A percentile compares a stretch with the other conserved stretches of the same genome.
Evolutionary conservation across 2,888 invertebrate species (phyloP).

Genomic region (Pollenia griseotomentosa): DNA sequence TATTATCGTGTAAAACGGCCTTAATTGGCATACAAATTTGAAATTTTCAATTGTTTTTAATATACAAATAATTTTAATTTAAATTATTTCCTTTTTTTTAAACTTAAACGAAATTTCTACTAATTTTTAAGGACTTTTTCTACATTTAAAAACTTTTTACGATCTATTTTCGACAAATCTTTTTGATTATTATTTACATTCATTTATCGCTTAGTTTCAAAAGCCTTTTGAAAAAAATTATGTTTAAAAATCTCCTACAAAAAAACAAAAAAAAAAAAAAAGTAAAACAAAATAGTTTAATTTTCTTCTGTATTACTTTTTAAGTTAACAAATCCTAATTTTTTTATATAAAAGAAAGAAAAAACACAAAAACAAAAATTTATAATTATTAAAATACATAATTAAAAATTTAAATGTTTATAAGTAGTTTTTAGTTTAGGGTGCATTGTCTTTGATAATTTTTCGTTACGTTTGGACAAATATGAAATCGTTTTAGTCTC

Average conservation of each 20-base stretch:
- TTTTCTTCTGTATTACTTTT: conserved; percentile 54
- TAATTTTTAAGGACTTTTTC: conserved; percentile 8
- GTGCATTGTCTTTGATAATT: conserved; percentile 70
- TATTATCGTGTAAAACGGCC: too few relatives aligned
- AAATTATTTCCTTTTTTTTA: conserved; percentile 5
- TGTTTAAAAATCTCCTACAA: conserved; percentile 54
- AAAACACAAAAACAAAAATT: conserved; percentile 9
- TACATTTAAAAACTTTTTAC: not conserved
- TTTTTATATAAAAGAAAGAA: conserved; percentile 49
- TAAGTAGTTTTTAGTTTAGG: conserved; percentile 70
- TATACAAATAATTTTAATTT: conserved; percentile 34
- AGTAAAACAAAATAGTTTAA: conserved; percentile 63
- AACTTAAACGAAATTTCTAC: not conserved
- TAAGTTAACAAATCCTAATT: conserved; percentile 72
- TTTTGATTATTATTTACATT: not conserved
- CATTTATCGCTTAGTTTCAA: conserved; percentile 28
- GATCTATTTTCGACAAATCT: not conserved
- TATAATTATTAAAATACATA: conserved; percentile 12
- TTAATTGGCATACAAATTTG: conserved; percentile 6
- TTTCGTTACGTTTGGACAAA: conserved; percentile 42
- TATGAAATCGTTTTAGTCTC: conserved; percentile 53
- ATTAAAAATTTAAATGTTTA: conserved; percentile 22
- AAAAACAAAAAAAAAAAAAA: conserved; percentile 14
- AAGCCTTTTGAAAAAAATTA: conserved; percentile 54
- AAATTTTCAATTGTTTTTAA: not conserved